Evolutionary conservation across 2,888 invertebrate genomes (phyloP).

Genomic region (Nematopogon swammerdamellus): DNA sequence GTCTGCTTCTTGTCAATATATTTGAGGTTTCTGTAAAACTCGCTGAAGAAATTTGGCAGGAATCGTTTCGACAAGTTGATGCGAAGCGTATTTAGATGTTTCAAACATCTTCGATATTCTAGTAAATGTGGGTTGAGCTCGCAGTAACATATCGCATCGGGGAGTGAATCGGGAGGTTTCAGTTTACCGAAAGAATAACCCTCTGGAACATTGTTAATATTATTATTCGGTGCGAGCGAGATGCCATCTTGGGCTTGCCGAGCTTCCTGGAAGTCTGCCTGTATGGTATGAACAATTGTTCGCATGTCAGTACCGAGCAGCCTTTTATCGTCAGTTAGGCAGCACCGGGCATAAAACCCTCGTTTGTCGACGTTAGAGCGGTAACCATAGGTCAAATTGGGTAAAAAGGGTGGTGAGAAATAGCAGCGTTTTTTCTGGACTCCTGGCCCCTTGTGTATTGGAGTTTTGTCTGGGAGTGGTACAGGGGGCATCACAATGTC

Average conservation of each 20-base stretch:
- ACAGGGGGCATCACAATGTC: conserved; percentile 37
- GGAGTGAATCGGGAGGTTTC: conserved; percentile 35
- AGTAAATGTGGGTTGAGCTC: conserved; percentile 28
- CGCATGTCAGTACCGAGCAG: conserved; percentile 29
- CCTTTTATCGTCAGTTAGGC: conserved; percentile 33
- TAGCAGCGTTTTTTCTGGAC: conserved; percentile 27
- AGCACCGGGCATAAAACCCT: conserved; percentile 43
- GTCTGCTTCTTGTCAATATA: conserved; percentile 31
- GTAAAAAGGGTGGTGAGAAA: conserved; percentile 35
- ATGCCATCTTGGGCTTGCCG: conserved; percentile 32
- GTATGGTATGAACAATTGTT: conserved; percentile 29
- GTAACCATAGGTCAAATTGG: conserved; percentile 40
- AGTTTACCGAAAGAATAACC: conserved; percentile 46
- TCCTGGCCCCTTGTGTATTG: conserved; percentile 20
- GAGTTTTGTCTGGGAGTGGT: conserved; percentile 28
- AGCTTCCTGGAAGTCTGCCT: conserved; percentile 32
- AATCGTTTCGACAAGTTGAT: conserved; percentile 26
- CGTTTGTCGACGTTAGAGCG: conserved; percentile 37
- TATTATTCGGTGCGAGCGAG: conserved; percentile 44
- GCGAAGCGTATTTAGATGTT: conserved; percentile 36
- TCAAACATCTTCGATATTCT: conserved; percentile 39
- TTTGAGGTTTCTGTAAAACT: conserved; percentile 30
- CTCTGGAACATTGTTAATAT: conserved; percentile 37
- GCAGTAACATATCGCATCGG: conserved; percentile 37
- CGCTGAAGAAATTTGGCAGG: conserved; percentile 27